Evolutionary conservation across 2,113 vertebrate species (phyloP).

Genomic region (Tenebrosternarchus preto): DNA sequence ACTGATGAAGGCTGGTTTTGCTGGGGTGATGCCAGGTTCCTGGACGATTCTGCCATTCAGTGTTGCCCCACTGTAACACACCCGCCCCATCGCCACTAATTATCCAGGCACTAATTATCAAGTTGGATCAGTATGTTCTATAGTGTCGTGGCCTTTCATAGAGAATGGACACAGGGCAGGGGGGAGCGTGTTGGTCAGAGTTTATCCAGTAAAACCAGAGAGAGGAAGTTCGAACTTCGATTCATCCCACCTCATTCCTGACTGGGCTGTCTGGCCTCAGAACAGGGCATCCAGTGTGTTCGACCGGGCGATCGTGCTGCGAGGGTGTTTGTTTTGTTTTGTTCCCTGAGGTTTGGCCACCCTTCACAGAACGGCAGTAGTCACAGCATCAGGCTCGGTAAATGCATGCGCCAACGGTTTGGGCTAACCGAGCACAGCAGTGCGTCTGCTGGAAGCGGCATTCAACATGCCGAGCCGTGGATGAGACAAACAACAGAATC

Average conservation of each 20-base stretch:
- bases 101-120: too few relatives aligned
- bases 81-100: background rate
- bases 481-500: conserved; percentile 28
- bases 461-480: background rate
- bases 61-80: background rate
- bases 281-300: background rate
- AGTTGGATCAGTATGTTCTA: too few relatives aligned
- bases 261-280: background rate
- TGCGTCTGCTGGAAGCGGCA: background rate
- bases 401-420: background rate
- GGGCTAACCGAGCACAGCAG: background rate
- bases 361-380: background rate
- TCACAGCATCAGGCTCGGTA: background rate
- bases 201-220: background rate
- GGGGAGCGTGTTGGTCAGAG: background rate
- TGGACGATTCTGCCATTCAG: background rate
- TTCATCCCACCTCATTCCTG: background rate
- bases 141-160: background rate
- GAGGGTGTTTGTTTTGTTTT: background rate
- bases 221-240: background rate
- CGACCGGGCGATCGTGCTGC: background rate
- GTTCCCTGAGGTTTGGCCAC: background rate
- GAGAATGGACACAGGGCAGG: background rate
- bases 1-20: too few relatives aligned
- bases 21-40: background rate